Conservation (phyloP, 2,888 invertebrate genomes). For the Cephonodes hylas region DNA sequence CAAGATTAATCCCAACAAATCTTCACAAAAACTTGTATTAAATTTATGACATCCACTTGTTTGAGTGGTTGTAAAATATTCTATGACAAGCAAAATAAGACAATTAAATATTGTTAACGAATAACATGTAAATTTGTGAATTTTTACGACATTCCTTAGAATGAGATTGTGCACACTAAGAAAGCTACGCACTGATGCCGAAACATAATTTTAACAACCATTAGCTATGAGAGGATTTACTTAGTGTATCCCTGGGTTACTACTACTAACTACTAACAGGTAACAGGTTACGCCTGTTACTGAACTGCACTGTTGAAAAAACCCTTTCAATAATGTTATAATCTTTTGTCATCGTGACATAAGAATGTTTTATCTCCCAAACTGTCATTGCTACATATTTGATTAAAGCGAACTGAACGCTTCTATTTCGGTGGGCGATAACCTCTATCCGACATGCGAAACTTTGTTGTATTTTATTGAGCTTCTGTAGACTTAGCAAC, state of each 20-base stretch:
- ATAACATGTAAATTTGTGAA: constrained; percentile 67
- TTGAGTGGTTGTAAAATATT: constrained; percentile 27
- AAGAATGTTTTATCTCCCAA: too few species aligned
- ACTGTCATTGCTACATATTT: too few species aligned
- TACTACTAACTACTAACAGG: too few species aligned
- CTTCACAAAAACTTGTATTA: not conserved
- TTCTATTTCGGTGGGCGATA: not conserved
- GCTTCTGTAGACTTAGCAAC: constrained; percentile 47
- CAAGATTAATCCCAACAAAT: not conserved
- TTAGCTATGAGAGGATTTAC: too few species aligned
- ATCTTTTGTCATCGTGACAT: too few species aligned
- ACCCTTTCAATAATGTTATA: too few species aligned
- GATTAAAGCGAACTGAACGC: too few species aligned
- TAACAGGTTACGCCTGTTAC: too few species aligned
- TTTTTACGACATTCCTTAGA: constrained; percentile 59
- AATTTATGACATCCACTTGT: constrained; percentile 12
- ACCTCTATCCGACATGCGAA: constrained; percentile 28
- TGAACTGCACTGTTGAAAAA: too few species aligned
- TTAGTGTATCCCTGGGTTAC: too few species aligned
- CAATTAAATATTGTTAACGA: constrained; percentile 50
- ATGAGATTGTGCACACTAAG: not conserved
- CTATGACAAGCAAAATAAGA: constrained; percentile 43
- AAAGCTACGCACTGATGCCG: not conserved
- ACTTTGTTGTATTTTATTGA: constrained; percentile 33
- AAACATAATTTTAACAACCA: too few species aligned